phyloP scores from a whole-genome alignment of 2,113 vertebrate species.

The Vidua chalybeata region DNA sequence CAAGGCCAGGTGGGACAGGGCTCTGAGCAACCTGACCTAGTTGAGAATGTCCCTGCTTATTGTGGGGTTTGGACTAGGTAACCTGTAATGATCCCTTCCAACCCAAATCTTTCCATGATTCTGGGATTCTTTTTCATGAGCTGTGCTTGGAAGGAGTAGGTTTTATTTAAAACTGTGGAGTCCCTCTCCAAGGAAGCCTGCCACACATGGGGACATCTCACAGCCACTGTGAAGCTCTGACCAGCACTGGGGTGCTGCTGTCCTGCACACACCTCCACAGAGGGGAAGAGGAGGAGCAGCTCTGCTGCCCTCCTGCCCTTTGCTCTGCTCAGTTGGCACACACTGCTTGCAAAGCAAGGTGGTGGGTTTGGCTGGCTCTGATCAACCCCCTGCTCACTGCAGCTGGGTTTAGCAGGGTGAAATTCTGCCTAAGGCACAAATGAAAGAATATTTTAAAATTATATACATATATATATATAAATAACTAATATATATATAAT shows the following conservation, averaged over 20 bases:
- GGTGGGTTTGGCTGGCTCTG: neutral
- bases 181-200: neutral
- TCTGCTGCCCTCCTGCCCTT: neutral
- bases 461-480: neutral
- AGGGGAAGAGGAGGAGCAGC: neutral
- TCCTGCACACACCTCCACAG: neutral
- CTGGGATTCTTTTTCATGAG: neutral
- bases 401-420: neutral
- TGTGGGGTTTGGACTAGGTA: neutral
- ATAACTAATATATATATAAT: neutral
- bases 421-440: neutral
- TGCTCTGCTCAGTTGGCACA: neutral
- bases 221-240: rapidly evolving
- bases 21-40: neutral
- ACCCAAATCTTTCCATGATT: neutral
- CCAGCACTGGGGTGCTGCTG: rapidly evolving
- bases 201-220: neutral
- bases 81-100: neutral
- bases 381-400: neutral
- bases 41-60: neutral
- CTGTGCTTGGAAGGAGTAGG: neutral
- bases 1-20: neutral
- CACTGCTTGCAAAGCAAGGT: neutral
- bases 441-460: neutral
- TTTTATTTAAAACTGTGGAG: neutral